Conservation (phyloP, 1,140 invertebrate genomes). For the Chlorops oryzae region DNA sequence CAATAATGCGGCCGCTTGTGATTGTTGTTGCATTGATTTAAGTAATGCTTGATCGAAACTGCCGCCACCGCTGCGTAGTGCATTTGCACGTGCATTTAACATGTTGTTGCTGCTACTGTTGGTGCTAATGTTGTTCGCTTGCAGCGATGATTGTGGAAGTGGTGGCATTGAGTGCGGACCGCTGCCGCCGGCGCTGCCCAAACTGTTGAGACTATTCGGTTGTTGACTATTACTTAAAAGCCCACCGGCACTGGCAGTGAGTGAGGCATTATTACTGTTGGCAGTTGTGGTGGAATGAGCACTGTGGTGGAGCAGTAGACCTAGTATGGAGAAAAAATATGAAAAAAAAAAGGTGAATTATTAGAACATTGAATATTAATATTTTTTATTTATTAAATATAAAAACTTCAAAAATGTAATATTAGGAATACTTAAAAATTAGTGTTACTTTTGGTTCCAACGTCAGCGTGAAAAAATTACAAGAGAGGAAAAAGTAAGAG, state of each 20-base stretch:
- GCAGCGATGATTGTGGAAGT: background rate
- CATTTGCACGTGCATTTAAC: too few species aligned
- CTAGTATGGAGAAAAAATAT: constrained; percentile 3
- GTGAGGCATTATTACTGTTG: constrained; percentile 12
- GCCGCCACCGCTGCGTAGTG: constrained; percentile 3
- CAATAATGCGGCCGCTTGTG: constrained; percentile 11
- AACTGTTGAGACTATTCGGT: constrained; percentile 29
- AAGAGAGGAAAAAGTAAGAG: too few species aligned
- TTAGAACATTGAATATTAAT: too few species aligned
- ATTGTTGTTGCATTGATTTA: constrained; percentile 11
- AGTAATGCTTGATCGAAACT: constrained; percentile 7
- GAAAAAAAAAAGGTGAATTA: constrained; percentile 2
- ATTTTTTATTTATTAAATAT: too few species aligned
- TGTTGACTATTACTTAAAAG: too few species aligned
- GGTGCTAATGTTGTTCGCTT: constrained; percentile 8
- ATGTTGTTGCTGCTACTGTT: constrained; percentile 11
- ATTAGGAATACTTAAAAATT: too few species aligned
- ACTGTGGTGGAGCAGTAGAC: constrained; percentile 13
- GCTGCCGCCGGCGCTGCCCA: constrained; percentile 16
- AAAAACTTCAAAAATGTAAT: too few species aligned
- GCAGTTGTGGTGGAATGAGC: constrained; percentile 8
- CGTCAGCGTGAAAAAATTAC: too few species aligned
- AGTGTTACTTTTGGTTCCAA: too few species aligned
- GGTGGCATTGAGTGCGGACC: constrained; percentile 3
- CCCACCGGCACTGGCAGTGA: constrained; percentile 9